Base-by-base conservation (phyloP, 2,888 invertebrate species). In the Meganola albula region DNA sequence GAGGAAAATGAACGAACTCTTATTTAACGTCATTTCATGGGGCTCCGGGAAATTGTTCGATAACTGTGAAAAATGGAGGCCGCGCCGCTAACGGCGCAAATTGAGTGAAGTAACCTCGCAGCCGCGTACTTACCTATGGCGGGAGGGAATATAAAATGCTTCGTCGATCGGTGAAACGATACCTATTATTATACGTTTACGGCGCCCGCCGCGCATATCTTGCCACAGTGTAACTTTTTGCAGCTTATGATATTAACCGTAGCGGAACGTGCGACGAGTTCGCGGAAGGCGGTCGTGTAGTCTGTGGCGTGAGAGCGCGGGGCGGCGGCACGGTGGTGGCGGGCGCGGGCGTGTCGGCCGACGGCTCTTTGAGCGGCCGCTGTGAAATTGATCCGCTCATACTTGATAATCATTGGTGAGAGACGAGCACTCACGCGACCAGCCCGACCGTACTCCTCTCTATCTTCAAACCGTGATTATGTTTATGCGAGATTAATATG, bases 1-100 rank as follows among this genome's bases (percentile, higher is more conserved):
- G 45, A 55, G 55, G 53, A 51, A 63, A 63, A 49, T 51, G 53
- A 61, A 55, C 37, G 45, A 51, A 48, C 75, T 69, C 77, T 80
- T 63, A 70, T 62, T 82, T 78, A 78, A 48, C 63, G 37, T 73
- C 57, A 63, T 74, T 67, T 46, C 37, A 51, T 42, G 44, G 30
- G 5, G 46, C 51, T 41, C 44, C 41, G 56, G 53, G 36, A 58
- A 62, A 72, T 71, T 75, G 77, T 71, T 76, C 77, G 70, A 74
- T 77, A 72, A 66, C 78, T 71, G 82, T 76, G 79, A 78, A 80
- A 77, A 78, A 80, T 78, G 52, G 73, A 69, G 63, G 64, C 62
- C 32, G 59, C 58, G 38, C 48, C 56, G 67, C 65, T 80, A 79
- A 79, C 75, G 48, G 65, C 56, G 64, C 73, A 82, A 83, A 83